phyloP scores from a whole-genome alignment of 2,113 vertebrate species.

The Calonectris borealis region DNA sequence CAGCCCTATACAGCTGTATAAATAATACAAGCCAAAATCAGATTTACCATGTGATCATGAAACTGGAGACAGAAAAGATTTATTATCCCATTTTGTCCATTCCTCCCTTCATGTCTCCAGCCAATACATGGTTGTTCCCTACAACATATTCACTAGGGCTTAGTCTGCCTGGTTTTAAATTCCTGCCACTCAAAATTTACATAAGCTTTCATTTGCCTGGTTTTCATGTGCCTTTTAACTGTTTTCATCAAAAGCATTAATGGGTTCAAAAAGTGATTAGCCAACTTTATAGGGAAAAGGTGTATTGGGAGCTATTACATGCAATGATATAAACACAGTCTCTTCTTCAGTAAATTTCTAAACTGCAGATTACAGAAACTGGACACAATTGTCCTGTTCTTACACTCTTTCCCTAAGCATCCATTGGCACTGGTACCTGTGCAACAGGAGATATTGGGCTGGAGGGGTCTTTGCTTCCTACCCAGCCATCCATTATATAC shows the following conservation, averaged over 20 bases:
- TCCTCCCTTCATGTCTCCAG: background rate
- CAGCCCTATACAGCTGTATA: background rate
- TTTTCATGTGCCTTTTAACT: background rate
- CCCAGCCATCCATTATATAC: background rate
- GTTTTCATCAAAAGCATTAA: background rate
- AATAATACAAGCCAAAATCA: constrained; percentile 19
- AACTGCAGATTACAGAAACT: background rate
- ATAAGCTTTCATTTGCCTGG: background rate
- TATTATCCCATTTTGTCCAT: background rate
- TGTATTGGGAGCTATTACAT: background rate
- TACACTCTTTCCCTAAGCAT: background rate
- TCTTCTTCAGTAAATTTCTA: background rate
- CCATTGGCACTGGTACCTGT: background rate
- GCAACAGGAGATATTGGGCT: background rate
- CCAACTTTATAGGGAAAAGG: background rate
- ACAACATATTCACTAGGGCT: background rate
- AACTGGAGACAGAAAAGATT: background rate
- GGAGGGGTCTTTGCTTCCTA: background rate
- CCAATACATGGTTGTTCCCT: background rate
- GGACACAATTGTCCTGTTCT: background rate
- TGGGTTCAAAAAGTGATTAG: background rate
- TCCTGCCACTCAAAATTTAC: background rate
- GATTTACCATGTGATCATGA: background rate
- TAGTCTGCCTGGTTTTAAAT: background rate
- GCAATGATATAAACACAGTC: background rate